Evolutionary conservation across 2,113 vertebrate species (phyloP).

Genomic region (Dasypus novemcinctus): DNA sequence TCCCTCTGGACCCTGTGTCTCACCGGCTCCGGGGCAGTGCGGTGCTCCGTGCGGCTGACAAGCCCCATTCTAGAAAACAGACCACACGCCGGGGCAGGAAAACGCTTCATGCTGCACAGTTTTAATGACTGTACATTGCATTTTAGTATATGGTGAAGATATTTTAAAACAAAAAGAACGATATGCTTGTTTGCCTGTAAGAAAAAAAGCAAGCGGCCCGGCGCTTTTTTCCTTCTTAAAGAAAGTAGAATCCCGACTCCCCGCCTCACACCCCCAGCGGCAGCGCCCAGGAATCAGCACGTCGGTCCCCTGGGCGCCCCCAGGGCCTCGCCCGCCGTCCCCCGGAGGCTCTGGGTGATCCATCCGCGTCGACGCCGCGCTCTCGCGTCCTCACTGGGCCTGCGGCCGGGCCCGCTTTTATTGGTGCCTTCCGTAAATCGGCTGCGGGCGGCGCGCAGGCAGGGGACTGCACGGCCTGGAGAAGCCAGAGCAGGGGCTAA

Average conservation of each 20-base stretch:
- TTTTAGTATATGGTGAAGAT: not conserved
- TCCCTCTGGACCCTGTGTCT: not conserved
- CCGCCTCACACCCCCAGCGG: accelerated
- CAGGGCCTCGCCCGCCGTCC: accelerated
- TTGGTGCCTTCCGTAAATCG: too few relatives aligned
- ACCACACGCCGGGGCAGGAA: accelerated
- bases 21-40: accelerated
- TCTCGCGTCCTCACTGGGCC: too few relatives aligned
- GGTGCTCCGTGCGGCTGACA: accelerated
- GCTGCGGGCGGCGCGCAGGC: too few relatives aligned
- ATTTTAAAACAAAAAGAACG: not conserved
- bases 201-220: not conserved
- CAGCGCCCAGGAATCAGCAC: accelerated
- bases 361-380: too few relatives aligned
- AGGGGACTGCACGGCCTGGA: too few relatives aligned
- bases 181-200: accelerated
- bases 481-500: too few relatives aligned
- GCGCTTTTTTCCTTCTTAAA: not conserved
- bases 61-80: accelerated
- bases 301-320: accelerated
- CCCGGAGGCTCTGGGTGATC: too few relatives aligned
- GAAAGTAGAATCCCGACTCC: accelerated
- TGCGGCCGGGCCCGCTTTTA: too few relatives aligned
- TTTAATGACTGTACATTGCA: not conserved
- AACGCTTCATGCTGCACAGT: accelerated